Base-by-base conservation (phyloP, 1,140 invertebrate species). In the Euura lappo region DNA sequence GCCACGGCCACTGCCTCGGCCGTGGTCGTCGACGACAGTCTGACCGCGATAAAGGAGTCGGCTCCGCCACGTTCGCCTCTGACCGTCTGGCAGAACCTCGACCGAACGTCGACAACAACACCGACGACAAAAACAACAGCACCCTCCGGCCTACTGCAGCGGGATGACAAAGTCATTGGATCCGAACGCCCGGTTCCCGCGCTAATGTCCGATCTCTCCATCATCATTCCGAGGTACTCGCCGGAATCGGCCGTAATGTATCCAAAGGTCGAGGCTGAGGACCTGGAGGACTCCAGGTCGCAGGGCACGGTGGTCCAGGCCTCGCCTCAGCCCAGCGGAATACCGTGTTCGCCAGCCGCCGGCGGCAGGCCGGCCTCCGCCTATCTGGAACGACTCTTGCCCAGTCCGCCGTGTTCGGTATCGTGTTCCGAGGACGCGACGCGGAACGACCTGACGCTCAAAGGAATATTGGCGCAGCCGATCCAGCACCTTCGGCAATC, bases 311-410 rank as follows among this genome's bases (percentile, higher is more conserved):
- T 91, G 72, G 90, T 91, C 10, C 90, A 91, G 81, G 90, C 91
- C 71, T 92, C 92, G 2, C 91, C 92, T 0, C 91, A 92, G 72
- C 91, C 91, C 1, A 92, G 90, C 75, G 91, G 91, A 2, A 90
- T 93, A 51, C 91, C 92, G 11, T 84, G 74, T 67, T 81, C 78
- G 0, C 78, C 82, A 0, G 71, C 78, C 42, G 74, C 77, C n/a
- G 82, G 80, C 45, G 51, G 51, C 10, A 80, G 81, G 44, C 77
- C 81, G 1, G 80, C 81, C 2, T 78, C 84, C 0, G 81, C 79
- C 6, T 85, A 83, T 69, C 70, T 84, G 42, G 84, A 86, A 60
- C 79, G 83, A 28, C 51, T 88, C 2, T 70, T 86, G 3, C 86
- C 86, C 1, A 87, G 86, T 76, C 85, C 86, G 4, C 86, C 86